Conservation (phyloP, 1,140 invertebrate genomes). For the Drosophila rhopaloa region DNA sequence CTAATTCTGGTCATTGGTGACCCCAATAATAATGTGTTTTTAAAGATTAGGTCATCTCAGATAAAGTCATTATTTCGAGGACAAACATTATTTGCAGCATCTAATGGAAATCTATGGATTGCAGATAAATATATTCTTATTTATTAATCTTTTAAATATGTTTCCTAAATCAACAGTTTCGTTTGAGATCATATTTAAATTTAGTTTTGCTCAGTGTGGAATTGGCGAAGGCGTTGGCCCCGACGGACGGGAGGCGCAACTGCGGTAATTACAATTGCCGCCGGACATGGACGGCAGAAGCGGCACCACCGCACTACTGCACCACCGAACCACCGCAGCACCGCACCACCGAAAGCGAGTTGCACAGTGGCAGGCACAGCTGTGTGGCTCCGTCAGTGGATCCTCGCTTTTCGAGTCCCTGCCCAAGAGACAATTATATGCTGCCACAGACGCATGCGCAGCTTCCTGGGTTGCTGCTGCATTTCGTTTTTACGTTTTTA, state of each 20-base stretch:
- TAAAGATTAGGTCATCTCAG: too few relatives aligned
- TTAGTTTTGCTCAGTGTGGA: constrained; percentile 27
- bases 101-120: too few relatives aligned
- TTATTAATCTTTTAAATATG: too few relatives aligned
- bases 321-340: constrained; percentile 12
- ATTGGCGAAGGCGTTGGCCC: constrained; percentile 76
- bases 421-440: constrained; percentile 79
- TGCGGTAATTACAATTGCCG: constrained; percentile 83
- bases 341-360: constrained; percentile 32
- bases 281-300: constrained; percentile 71
- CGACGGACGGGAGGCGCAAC: constrained; percentile 79
- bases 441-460: constrained; percentile 80
- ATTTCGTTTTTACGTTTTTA: constrained; percentile 80
- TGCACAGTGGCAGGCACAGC: constrained; percentile 58
- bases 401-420: constrained; percentile 42
- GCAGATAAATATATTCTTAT: too few relatives aligned
- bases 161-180: too few relatives aligned
- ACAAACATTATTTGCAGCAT: too few relatives aligned
- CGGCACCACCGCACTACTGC: constrained; percentile 9
- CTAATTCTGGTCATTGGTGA: too few relatives aligned
- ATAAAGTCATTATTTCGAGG: too few relatives aligned
- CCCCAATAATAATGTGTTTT: too few relatives aligned
- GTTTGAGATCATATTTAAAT: too few relatives aligned
- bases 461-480: constrained; percentile 63
- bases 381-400: constrained; percentile 55